These are phyloP conservation scores for Glyphotaelius pellucidus DNA, from an alignment of 2,888 invertebrate species.

Conservation along the genomic window DNA sequence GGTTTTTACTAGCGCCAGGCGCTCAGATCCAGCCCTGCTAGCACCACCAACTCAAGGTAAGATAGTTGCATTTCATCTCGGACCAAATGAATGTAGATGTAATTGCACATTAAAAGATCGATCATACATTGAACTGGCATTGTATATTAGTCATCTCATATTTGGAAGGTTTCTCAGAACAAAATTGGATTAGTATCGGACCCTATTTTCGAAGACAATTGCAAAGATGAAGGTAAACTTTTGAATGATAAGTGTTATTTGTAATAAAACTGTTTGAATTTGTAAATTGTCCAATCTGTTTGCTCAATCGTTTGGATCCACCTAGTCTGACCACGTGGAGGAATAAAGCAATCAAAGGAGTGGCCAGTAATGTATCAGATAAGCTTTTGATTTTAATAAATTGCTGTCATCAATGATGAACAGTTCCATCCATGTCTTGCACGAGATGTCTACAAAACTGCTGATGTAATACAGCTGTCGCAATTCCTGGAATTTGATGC, in stretches of 20 bases:
- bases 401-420: neutral
- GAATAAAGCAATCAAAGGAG: neutral
- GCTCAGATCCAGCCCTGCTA: no score
- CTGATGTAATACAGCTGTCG: neutral
- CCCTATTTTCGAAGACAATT: neutral
- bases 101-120: neutral
- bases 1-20: no score
- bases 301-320: slow-evolving; percentile 30
- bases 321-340: neutral
- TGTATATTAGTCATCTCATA: neutral
- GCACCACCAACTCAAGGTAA: neutral
- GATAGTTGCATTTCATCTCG: neutral
- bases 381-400: neutral
- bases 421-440: neutral
- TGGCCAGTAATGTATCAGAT: neutral
- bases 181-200: neutral
- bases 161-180: neutral
- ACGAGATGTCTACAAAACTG: neutral
- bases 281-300: slow-evolving; percentile 39
- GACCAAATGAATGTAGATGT: neutral
- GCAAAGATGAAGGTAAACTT: neutral
- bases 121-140: neutral
- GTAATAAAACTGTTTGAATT: slow-evolving; percentile 28
- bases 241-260: slow-evolving; percentile 8
- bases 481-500: neutral